Base-by-base conservation (phyloP, 1,140 invertebrate genomes). In the Macrotrachela quadricornifera region DNA sequence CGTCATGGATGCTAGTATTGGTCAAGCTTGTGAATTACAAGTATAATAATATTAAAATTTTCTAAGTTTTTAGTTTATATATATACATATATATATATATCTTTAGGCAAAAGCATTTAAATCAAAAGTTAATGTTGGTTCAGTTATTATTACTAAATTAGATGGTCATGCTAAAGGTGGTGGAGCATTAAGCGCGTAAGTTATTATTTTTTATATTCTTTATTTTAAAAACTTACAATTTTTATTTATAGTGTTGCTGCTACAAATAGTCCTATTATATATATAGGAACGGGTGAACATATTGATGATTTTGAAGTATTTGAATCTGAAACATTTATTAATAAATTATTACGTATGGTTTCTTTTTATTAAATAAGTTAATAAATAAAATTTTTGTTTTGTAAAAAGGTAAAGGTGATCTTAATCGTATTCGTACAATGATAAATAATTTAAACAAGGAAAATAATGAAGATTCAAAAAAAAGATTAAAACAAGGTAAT, bases 1-100 rank as follows among this genome's bases (percentile, higher is more conserved):
- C 71, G 94, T 99, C 11, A 99, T 99, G 94, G 94, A 99, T 72
- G 94, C 94, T n/a, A 88, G 86, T 36, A 97, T 99, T 72, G 91
- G 91, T 61, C 91, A 97, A 71, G 94, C 94, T 75, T 99, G 94
- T 73, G 92, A 99, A 72, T 76, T 80, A 14, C 94, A 96, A 76
- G 70, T 71, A 57, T 49, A 50, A 12, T 51, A 14, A n/a, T n/a
- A n/a, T n/a, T n/a, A n/a, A n/a, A n/a, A n/a, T n/a, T n/a, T n/a
- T n/a, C n/a, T n/a, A n/a, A n/a, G n/a, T n/a, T n/a, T n/a, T n/a
- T n/a, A n/a, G n/a, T n/a, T n/a, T n/a, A n/a, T 15, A 9, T 6
- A 8, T 9, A 21, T 2, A 8, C 16, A 9, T 21, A n/a, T n/a
- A n/a, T n/a, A n/a, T 14, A 39, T 52, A 12, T 1, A 18, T 16